Evolutionary conservation across 1,140 invertebrate species (phyloP).

Genomic region (Ostrea edulis): DNA sequence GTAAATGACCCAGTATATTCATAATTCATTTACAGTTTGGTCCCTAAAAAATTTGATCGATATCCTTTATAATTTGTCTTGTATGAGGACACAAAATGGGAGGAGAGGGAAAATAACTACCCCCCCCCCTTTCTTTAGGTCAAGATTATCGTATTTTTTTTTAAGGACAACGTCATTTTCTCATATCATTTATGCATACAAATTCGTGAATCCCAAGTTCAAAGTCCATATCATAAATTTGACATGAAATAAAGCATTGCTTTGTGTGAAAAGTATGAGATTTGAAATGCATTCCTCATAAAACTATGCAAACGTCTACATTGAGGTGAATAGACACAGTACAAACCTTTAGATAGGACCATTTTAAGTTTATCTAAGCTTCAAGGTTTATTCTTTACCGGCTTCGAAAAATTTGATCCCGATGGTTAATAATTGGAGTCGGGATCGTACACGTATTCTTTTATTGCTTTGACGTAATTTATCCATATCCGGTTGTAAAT

Average conservation of each 20-base stretch:
- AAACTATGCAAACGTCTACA: not conserved
- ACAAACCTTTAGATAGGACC: not conserved
- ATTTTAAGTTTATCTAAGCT: not conserved
- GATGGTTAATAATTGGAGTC: not conserved
- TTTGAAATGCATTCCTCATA: not conserved
- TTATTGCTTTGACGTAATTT: constrained; percentile 22
- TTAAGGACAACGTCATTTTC: no score
- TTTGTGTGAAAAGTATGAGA: not conserved
- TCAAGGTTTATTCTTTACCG: not conserved
- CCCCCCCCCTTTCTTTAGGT: no score
- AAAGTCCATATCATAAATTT: constrained; percentile 3
- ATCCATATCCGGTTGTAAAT: constrained; percentile 38
- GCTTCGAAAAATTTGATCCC: not conserved
- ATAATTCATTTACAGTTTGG: no score
- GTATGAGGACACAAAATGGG: no score
- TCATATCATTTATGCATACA: no score
- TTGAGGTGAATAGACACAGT: not conserved
- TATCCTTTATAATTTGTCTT: no score
- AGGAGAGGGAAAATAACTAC: no score
- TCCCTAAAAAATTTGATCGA: no score
- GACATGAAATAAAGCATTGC: not conserved
- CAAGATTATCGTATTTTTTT: no score
- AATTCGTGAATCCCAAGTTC: not conserved
- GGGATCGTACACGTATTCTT: not conserved
- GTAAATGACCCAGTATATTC: no score